Conservation (phyloP, 2,113 vertebrate species). For the Rhipidura dahli region DNA sequence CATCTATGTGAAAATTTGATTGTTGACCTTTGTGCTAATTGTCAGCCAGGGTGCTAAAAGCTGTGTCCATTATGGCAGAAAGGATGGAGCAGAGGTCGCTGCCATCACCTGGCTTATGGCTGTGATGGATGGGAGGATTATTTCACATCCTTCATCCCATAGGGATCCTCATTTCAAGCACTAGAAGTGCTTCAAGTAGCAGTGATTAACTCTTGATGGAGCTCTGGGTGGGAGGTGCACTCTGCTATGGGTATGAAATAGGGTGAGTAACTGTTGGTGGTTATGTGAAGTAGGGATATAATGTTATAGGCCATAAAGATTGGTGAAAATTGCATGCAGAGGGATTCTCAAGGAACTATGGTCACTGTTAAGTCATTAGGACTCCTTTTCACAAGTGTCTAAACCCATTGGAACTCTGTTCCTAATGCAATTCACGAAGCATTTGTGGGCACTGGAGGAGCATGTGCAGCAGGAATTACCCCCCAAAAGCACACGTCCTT, state of each 20-base stretch:
- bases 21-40: slow-evolving; percentile 24
- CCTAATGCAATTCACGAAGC: neutral
- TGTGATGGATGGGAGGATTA: neutral
- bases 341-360: neutral
- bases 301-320: neutral
- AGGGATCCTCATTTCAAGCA: neutral
- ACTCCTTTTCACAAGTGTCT: neutral
- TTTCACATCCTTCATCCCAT: neutral
- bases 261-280: neutral
- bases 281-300: neutral
- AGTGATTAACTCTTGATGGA: neutral
- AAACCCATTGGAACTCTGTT: neutral
- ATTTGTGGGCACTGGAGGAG: neutral
- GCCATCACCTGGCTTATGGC: neutral
- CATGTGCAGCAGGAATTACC: neutral
- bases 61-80: neutral
- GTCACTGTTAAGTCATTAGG: neutral
- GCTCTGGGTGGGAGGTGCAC: neutral
- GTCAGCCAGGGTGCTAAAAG: neutral
- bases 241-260: neutral
- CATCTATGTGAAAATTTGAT: neutral
- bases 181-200: neutral
- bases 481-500: neutral
- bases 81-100: neutral
- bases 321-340: neutral